Evolutionary conservation across 1,140 invertebrate genomes (phyloP).

Genomic region (Habropoda laboriosa): DNA sequence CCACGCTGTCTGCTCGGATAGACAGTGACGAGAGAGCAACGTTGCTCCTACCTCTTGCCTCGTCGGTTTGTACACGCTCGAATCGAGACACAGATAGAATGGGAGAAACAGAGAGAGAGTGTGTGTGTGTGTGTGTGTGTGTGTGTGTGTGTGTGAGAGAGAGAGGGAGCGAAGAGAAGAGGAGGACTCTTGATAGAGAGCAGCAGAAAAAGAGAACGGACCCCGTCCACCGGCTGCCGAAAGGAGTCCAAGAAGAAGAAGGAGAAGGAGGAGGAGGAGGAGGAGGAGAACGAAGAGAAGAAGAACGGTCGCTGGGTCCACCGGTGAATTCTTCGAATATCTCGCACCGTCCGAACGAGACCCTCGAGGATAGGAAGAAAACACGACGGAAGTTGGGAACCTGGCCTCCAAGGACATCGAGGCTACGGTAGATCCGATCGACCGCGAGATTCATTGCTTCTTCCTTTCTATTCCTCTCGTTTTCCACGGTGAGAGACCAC

Average conservation of each 20-base stretch:
- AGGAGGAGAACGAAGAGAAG: constrained; percentile 61
- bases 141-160: too few relatives aligned
- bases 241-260: constrained; percentile 61
- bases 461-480: neutral
- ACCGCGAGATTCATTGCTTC: constrained; percentile 18
- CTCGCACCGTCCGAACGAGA: constrained; percentile 55
- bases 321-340: constrained; percentile 75
- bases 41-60: constrained; percentile 54
- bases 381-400: constrained; percentile 53
- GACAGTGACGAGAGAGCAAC: constrained; percentile 80
- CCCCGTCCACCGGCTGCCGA: constrained; percentile 57
- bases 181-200: constrained; percentile 35
- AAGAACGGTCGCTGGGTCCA: constrained; percentile 56
- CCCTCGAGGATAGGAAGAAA: constrained; percentile 42
- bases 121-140: too few relatives aligned
- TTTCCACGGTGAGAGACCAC: neutral
- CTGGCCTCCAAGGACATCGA: constrained; percentile 41
- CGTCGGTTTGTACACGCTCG: constrained; percentile 39
- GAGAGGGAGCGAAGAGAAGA: constrained; percentile 33
- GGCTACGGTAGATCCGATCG: constrained; percentile 19
- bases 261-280: constrained; percentile 46
- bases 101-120: neutral
- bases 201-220: constrained; percentile 47
- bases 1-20: constrained; percentile 82
- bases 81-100: neutral